phyloP scores from a whole-genome alignment of 1,140 invertebrate genomes.

The Drosophila lacteicornis region DNA sequence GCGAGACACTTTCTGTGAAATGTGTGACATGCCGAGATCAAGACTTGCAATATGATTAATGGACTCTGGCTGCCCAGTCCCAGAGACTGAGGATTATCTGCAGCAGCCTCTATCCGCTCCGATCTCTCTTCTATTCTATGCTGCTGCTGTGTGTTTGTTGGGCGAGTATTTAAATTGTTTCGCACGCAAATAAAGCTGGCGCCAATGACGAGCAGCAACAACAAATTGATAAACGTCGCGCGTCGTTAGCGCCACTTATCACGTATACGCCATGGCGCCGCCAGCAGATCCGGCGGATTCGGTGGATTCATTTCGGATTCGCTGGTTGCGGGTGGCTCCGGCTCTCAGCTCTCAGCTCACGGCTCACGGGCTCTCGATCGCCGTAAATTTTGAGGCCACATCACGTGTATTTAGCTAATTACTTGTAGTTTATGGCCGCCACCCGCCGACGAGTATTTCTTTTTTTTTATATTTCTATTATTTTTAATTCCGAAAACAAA shows the following conservation, averaged over 20 bases:
- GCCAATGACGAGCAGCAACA: conserved; percentile 62
- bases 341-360: no score
- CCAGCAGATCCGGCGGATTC: conserved; percentile 22
- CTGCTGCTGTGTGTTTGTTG: conserved; percentile 11
- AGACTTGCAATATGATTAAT: conserved; percentile 48
- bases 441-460: background rate
- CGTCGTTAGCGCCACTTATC: conserved; percentile 82
- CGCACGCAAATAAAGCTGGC: conserved; percentile 82
- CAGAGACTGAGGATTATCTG: conserved; percentile 28
- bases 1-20: conserved; percentile 21
- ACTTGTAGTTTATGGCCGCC: conserved; percentile 38
- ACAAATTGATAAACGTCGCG: conserved; percentile 76
- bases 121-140: conserved; percentile 9
- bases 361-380: conserved; percentile 25
- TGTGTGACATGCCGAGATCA: conserved; percentile 33
- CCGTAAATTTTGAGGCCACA: conserved; percentile 14
- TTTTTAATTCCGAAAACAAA: conserved; percentile 19
- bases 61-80: background rate
- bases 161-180: conserved; percentile 69
- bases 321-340: background rate
- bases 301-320: conserved; percentile 3
- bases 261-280: conserved; percentile 77
- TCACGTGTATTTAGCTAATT: conserved; percentile 58
- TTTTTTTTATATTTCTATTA: background rate
- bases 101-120: conserved; percentile 4